Base-by-base conservation (phyloP, 2,888 invertebrate genomes). In the Hemithea aestivaria region DNA sequence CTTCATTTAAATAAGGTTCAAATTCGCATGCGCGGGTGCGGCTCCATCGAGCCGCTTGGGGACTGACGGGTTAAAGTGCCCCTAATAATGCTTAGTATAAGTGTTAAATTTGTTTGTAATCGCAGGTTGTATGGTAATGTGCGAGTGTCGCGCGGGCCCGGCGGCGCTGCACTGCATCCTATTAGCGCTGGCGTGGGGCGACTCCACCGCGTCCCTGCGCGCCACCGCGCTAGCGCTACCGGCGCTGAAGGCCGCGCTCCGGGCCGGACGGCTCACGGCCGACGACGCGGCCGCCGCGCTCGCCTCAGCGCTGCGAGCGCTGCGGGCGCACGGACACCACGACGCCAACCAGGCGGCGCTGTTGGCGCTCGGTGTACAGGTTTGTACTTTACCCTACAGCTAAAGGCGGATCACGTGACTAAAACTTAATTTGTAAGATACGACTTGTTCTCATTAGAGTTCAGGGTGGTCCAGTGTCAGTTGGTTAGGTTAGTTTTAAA, bases 251-350 rank as follows among this genome's bases (percentile, higher is more conserved):
- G 78, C 30, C 40, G 89, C 91, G 29, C 50, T 62, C 42, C 62
- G 29, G 89, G 57, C 87, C 90, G 59, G 75, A 88, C 52, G 89
- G 89, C 48, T 90, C 89, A 48, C 68, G 40, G 67, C 71, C 6
- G 57, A 41, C 26, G 83, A 80, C 56, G 85, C 84, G n/a, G 42
- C 49, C 60, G 73, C 93, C 56, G 92, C 95, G 28, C 92, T 96
- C 75, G 91, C 91, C 0, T 91, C 93, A 1, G 91, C 95, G 49
- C 84, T 96, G 41, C 91, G 91, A 52, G 96, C 95, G 29, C 88
- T 97, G 45, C 93, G 95, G 49, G 84, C 93, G 45, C 96, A 97
- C 66, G 97, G 97, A 0, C 95, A 96, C 66, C 96, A 97, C 70
- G 97, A 97, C 60, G 92, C 93, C 7, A 95, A 95, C 83, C 95